Evolutionary conservation across 2,797 vertebrate genomes (phyloP).

Genomic region (Enteromius argenteus): DNA sequence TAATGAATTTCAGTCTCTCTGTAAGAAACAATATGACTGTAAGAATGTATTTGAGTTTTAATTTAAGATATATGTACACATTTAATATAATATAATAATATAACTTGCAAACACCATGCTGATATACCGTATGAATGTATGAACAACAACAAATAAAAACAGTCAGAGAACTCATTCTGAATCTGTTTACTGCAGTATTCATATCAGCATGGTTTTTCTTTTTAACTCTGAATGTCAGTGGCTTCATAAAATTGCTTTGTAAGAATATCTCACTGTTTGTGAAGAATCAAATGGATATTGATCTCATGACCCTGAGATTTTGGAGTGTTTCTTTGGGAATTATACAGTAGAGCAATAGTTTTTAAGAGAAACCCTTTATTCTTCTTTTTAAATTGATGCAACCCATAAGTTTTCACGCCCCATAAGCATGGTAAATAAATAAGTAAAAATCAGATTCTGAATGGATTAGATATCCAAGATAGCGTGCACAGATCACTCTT

Average conservation of each 20-base stretch:
- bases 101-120: not conserved
- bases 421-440: not conserved
- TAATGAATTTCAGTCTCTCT: constrained; percentile 54
- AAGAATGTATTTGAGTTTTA: not conserved
- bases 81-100: not conserved
- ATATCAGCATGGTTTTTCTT: not conserved
- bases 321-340: no score
- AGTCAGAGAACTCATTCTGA: not conserved
- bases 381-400: no score
- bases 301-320: constrained; percentile 55
- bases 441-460: no score
- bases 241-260: constrained; percentile 16
- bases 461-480: no score
- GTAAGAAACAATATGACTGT: not conserved
- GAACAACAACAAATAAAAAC: not conserved
- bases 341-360: no score
- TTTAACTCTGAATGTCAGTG: constrained; percentile 1
- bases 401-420: no score
- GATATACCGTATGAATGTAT: not conserved
- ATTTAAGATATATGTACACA: not conserved
- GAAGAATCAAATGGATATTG: constrained; percentile 49
- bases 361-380: no score
- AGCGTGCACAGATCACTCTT: no score
- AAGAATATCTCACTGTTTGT: not conserved
- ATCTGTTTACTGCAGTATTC: not conserved